Evolutionary conservation across 2,113 vertebrate species (phyloP), one percentile per base, ranked within the genome.

Genomic region (Pyxicephalus adspersus): DNA sequence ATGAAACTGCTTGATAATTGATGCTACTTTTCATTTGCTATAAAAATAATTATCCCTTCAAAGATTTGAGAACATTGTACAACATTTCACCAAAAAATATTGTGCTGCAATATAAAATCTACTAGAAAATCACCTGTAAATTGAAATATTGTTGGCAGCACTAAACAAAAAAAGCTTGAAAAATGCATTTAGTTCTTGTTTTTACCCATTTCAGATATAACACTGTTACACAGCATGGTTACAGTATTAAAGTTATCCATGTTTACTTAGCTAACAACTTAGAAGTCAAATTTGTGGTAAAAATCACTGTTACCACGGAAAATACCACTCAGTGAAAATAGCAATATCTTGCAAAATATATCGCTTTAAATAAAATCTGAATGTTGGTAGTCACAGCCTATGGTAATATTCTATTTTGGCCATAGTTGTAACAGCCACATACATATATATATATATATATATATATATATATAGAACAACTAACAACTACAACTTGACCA

Each of bases 171-270:
- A 52, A 79, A 38, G 54, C 51, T 58, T 67, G 26, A 78, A 78
- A 26, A 58, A 45, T 28, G 26, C 51, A 28, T 31, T 80, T 80
- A 61, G 54, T 23, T 67, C 28, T 50, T 58, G 50, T 58, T 80
- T 80, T 67, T 29, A 65, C 34, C 23, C 60, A 57, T 79, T 29
- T 70, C 16, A 28, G 20, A 71, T 72, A 20, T 71, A 52, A 23
- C 13, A 38, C 19, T 70, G 77, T 50, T 16, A 60, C 77, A 50
- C 77, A 80, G 77, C 57, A 28, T 71, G 77, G 31, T 71, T 26
- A 16, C 66, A 22, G 34, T 51, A 71, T 50, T 80, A 71, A 80
- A 80, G 66, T 63, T 80, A 9, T 50, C 23, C 29, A 61, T 77
- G 29, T 77, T 31, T 38, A 25, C 28, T n/a, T 61, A 61, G 54